Evolutionary conservation across 2,113 vertebrate genomes (phyloP).

Genomic region (Cricetomys ansorgei): DNA sequence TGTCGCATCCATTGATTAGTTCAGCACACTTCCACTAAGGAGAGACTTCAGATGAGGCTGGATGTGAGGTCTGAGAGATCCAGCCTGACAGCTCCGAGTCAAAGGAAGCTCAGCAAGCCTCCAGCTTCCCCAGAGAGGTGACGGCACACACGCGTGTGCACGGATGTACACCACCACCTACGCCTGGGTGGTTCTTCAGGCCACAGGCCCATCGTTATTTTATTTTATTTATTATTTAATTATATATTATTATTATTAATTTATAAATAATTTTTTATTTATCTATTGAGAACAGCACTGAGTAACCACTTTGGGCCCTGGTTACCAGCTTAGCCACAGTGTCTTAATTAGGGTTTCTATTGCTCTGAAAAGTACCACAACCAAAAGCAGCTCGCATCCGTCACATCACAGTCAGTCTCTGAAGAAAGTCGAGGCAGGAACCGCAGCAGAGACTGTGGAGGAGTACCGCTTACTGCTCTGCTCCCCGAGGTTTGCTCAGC

Average conservation of each 20-base stretch:
- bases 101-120: accelerated
- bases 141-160: background rate
- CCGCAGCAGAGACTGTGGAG: background rate
- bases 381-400: background rate
- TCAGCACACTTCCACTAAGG: background rate
- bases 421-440: background rate
- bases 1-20: accelerated
- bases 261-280: too few relatives aligned
- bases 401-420: background rate
- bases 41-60: accelerated
- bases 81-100: background rate
- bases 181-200: background rate
- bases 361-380: background rate
- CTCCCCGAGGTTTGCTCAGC: background rate
- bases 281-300: accelerated
- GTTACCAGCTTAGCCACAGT: background rate
- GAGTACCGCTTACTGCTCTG: background rate
- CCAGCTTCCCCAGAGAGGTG: background rate
- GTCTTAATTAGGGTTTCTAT: background rate
- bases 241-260: too few relatives aligned
- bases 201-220: background rate
- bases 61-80: accelerated
- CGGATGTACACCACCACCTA: accelerated
- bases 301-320: too few relatives aligned
- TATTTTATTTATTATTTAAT: too few relatives aligned